A percentile compares a stretch with the other conserved stretches of the same genome.
phyloP scores from a whole-genome alignment of 2,113 vertebrate genomes.

The Sceloporus tristichus region DNA sequence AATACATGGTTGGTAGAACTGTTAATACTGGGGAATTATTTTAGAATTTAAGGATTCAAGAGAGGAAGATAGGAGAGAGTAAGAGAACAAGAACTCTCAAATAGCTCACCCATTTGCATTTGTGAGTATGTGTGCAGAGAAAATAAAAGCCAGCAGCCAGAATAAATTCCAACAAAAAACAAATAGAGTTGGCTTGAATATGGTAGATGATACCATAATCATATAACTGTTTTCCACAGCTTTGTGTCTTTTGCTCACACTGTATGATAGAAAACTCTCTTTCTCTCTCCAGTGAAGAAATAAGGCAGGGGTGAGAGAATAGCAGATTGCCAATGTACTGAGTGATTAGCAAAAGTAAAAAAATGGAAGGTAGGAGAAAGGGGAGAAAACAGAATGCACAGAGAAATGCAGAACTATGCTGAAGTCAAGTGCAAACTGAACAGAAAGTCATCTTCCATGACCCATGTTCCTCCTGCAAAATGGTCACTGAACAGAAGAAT shows the following conservation, averaged over 20 bases:
- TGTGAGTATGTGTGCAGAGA: background rate
- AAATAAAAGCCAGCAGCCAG: conserved; percentile 24
- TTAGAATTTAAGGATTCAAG: conserved; percentile 52
- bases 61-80: background rate
- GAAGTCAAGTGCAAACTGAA: conserved; percentile 6
- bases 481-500: conserved; percentile 29
- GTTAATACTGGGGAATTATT: conserved; percentile 36
- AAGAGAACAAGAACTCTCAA: conserved; percentile 33
- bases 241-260: background rate
- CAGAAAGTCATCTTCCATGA: conserved; percentile 4
- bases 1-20: conserved; percentile 54
- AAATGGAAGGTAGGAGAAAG: background rate
- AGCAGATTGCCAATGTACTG: background rate
- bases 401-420: background rate
- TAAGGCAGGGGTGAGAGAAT: conserved; percentile 31
- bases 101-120: background rate
- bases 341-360: background rate
- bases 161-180: conserved; percentile 34
- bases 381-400: background rate
- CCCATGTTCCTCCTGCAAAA: background rate
- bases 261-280: background rate
- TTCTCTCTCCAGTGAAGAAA: conserved; percentile 14
- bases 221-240: background rate
- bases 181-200: background rate
- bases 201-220: background rate